These are phyloP conservation scores for Sesia bembeciformis DNA, from an alignment of 2,888 invertebrate genomes.

Conservation along the genomic window DNA sequence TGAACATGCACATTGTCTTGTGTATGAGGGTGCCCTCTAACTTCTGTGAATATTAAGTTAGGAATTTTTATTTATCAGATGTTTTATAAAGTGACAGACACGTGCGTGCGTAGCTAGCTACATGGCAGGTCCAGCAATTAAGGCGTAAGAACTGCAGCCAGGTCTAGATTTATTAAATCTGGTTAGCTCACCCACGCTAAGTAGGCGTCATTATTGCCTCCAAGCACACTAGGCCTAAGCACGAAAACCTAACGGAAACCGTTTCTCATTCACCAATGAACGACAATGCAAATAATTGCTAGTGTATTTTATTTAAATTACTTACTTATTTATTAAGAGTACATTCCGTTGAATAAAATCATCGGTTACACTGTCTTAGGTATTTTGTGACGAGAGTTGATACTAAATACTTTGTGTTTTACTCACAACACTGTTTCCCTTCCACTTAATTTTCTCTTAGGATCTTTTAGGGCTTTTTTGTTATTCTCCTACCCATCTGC, in stretches of 20 bases:
- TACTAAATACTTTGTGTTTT: too few species aligned
- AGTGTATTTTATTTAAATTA: not conserved
- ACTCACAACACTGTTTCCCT: too few species aligned
- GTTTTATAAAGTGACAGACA: too few species aligned
- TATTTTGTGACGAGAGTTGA: not conserved
- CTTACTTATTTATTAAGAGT: not conserved
- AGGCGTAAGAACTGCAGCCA: not conserved
- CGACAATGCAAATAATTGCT: conserved; percentile 6
- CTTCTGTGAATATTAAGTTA: too few species aligned
- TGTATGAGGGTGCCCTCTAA: too few species aligned
- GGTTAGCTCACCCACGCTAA: conserved; percentile 18
- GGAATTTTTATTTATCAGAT: too few species aligned
- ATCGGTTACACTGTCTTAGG: conserved; percentile 1
- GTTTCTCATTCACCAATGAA: conserved; percentile 25
- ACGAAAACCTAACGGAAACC: conserved; percentile 18
- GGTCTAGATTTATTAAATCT: conserved; percentile 3
- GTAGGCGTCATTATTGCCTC: conserved; percentile 23
- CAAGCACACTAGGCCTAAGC: conserved; percentile 14
- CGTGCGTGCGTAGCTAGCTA: too few species aligned
- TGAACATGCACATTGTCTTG: too few species aligned
- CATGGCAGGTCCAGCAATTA: too few species aligned
- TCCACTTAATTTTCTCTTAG: too few species aligned
- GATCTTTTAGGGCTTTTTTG: too few species aligned
- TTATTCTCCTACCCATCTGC: too few species aligned
- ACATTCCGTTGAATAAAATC: not conserved